Conservation (phyloP, 1,140 invertebrate species). For the Thaumetopoea pityocampa region DNA sequence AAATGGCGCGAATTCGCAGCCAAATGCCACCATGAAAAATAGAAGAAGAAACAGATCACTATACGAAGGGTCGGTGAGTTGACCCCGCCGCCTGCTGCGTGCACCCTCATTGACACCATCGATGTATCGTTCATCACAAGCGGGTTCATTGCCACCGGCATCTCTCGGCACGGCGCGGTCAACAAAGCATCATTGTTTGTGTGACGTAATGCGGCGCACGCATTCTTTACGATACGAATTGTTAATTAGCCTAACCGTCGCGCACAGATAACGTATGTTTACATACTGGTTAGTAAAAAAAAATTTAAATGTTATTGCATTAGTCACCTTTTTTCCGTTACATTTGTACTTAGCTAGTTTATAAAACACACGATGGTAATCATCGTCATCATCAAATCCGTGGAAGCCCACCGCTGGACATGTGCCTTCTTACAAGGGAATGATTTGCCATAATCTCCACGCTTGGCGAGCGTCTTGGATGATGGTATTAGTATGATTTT, state of each 20-base stretch:
- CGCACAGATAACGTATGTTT: constrained; percentile 22
- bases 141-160: constrained; percentile 27
- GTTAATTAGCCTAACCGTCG: constrained; percentile 24
- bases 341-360: neutral
- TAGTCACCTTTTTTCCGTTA: constrained; percentile 1
- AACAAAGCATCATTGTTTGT: constrained; percentile 18
- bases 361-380: too few species aligned
- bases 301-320: neutral
- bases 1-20: neutral
- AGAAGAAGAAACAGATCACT: constrained; percentile 18
- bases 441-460: neutral
- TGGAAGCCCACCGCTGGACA: too few species aligned
- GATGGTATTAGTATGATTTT: constrained; percentile 4
- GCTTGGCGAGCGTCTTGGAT: neutral
- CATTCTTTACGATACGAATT: constrained; percentile 25
- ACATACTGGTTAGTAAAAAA: constrained; percentile 10
- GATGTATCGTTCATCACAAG: constrained; percentile 9
- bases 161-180: constrained; percentile 13
- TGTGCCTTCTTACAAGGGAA: too few species aligned
- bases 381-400: too few species aligned
- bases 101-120: constrained; percentile 14
- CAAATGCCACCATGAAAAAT: neutral
- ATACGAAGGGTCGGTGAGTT: constrained; percentile 22
- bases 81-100: constrained; percentile 14
- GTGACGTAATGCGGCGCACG: constrained; percentile 18